A percentile compares a stretch with the other conserved stretches of the same genome.
Evolutionary conservation across 2,797 vertebrate species (phyloP).

Genomic region (Coluber constrictor): DNA sequence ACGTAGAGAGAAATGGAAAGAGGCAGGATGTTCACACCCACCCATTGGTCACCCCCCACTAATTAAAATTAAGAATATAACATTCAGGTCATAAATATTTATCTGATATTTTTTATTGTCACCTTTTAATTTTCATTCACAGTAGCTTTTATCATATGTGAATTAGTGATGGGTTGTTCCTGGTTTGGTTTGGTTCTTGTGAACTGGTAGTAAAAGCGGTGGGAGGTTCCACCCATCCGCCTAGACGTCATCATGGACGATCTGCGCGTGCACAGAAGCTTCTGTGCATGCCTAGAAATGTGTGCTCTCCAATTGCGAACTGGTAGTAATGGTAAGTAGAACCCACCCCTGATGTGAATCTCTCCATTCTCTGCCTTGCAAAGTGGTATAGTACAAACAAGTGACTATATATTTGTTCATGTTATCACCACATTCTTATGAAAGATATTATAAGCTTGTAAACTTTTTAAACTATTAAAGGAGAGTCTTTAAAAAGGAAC

Average conservation of each 20-base stretch:
- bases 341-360: not conserved
- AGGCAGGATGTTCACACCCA: not conserved
- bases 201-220: too few species aligned
- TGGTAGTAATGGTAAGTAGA: too few species aligned
- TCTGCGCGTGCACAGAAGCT: too few species aligned
- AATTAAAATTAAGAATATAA: not conserved
- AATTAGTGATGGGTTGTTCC: not conserved
- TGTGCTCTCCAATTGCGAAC: too few species aligned
- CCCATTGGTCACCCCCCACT: not conserved
- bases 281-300: too few species aligned
- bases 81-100: not conserved
- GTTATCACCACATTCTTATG: not conserved
- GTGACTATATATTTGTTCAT: not conserved
- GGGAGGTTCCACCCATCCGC: too few species aligned
- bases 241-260: too few species aligned
- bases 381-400: not conserved
- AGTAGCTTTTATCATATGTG: not conserved
- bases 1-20: not conserved
- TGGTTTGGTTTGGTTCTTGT: too few species aligned
- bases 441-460: not conserved
- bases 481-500: not conserved
- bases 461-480: not conserved
- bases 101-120: not conserved
- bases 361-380: not conserved
- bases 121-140: not conserved